Conservation (phyloP, 2,888 invertebrate genomes). For the Microchrysa polita region DNA sequence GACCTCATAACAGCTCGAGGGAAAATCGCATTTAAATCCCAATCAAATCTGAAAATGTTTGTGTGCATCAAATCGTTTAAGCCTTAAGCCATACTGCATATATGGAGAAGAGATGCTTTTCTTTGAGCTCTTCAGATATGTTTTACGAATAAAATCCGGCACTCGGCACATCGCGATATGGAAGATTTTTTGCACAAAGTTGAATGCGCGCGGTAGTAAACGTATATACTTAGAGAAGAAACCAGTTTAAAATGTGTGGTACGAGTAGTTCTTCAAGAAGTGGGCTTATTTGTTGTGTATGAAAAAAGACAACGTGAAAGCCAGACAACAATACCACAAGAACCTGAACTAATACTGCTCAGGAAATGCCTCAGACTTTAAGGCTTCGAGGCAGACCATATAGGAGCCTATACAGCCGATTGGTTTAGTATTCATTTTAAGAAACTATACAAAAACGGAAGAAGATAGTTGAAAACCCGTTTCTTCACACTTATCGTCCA, state of each 20-base stretch:
- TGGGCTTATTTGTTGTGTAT: too few relatives aligned
- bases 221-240: too few relatives aligned
- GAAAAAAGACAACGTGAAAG: neutral
- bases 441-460: neutral
- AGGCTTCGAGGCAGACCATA: neutral
- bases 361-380: conserved; percentile 17
- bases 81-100: neutral
- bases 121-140: too few relatives aligned
- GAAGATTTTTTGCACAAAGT: too few relatives aligned
- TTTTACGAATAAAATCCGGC: too few relatives aligned
- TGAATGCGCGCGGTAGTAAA: too few relatives aligned
- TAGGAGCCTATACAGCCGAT: too few relatives aligned
- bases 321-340: conserved; percentile 20
- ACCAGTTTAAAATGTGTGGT: conserved; percentile 16
- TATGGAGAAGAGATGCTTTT: too few relatives aligned
- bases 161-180: too few relatives aligned
- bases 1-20: conserved; percentile 10
- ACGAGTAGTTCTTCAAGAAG: too few relatives aligned
- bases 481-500: neutral
- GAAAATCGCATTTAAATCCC: neutral
- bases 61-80: conserved; percentile 17
- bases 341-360: conserved; percentile 3
- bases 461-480: neutral
- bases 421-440: too few relatives aligned
- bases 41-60: neutral